A percentile compares a stretch with the other conserved stretches of the same genome.
These are phyloP conservation scores for Ridgeia piscesae DNA, from an alignment of 1,140 invertebrate genomes.

Conservation along the genomic window DNA sequence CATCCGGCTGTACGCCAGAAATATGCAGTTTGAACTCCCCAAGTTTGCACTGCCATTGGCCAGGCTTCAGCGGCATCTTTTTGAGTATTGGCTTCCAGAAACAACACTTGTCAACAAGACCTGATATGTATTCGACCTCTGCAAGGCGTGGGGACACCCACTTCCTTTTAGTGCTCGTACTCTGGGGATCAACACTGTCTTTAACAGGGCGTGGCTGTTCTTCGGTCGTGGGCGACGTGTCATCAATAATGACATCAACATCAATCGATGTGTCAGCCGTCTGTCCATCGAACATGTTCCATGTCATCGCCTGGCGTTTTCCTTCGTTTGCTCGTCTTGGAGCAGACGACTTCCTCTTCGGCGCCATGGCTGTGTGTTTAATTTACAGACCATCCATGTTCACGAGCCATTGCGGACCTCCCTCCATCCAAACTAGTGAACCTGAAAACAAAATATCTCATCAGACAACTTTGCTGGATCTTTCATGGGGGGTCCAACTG, in stretches of 20 bases:
- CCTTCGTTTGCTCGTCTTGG: constrained; percentile 39
- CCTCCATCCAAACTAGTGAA: background rate
- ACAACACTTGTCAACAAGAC: background rate
- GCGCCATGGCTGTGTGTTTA: background rate
- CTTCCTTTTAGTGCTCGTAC: background rate
- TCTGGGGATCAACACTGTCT: background rate
- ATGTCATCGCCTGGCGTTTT: constrained; percentile 42
- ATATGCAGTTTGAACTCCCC: background rate
- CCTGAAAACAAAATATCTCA: background rate
- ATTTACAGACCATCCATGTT: background rate
- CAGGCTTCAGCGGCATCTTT: background rate
- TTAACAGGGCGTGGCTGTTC: background rate
- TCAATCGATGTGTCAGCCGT: background rate
- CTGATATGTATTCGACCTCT: background rate
- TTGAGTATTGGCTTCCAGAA: background rate
- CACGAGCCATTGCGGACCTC: background rate
- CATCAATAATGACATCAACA: background rate
- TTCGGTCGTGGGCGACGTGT: background rate
- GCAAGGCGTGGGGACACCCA: background rate
- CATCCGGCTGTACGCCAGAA: background rate
- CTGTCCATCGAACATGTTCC: constrained; percentile 38
- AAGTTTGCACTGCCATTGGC: background rate
- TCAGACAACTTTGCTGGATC: background rate
- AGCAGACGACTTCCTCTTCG: constrained; percentile 43
- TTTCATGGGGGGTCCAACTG: background rate